Evolutionary conservation across 1,140 invertebrate species (phyloP), one percentile per base, ranked within the genome.

Genomic region (Carcinoscorpius rotundicauda): DNA sequence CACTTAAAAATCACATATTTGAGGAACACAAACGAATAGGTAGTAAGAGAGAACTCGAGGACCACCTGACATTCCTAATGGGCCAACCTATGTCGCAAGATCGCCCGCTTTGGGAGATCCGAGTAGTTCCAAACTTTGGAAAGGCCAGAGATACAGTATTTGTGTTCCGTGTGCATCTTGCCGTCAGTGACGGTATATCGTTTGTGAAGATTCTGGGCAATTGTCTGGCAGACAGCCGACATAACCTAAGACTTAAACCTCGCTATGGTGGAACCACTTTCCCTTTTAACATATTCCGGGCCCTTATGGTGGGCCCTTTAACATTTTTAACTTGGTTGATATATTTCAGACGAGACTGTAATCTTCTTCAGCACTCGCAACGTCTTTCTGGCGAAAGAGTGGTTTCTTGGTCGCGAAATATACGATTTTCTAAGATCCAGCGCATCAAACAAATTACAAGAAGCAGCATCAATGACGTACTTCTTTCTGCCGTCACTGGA

Each of bases 21-120:
- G 70, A 74, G 51, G 79, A 78, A 58, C 75, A 76, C 4, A 64
- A 66, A 4, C 68, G 68, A 29, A 70, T 79, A 6, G 64, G 69
- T 11, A 76, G 72, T 10, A 72, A 76, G 63, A 69, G 74, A 52
- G 74, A 78, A 52, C 71, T 81, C 8, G 74, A 78, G 70, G 72
- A 76, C 9, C 82, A 80, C 68, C 71, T 83, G 3, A 75, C 75
- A 5, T 67, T 72, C 4, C 73, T 82, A 51, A 73, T 82, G 50
- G 73, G 70, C 0, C 73, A 79, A 60, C 75, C 76, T 3, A 68
- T 84, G 49, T 69, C 76, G 0, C 60, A 70, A 9, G 73, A 78
- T 6, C 75, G 77, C 63, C 81, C 82, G 0, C 73, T 82, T 3
- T 84, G 83, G 83, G 82, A 84, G 69, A 74, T 84, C 5, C 62